Evolutionary conservation across 1,140 invertebrate species (phyloP).

Genomic region (Neotoxoptera formosana): DNA sequence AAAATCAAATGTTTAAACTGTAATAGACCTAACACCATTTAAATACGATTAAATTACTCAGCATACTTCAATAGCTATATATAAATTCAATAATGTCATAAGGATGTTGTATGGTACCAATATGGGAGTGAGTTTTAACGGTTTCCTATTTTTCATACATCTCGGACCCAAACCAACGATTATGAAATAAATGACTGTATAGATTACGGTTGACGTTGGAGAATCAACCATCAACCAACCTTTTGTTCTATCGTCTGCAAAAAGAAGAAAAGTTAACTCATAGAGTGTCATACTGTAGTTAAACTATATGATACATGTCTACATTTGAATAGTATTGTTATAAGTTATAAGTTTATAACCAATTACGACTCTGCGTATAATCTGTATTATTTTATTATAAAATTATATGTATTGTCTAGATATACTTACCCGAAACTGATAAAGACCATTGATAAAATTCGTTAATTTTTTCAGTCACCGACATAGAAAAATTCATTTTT

Average conservation of each 20-base stretch:
- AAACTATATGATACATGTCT: not conserved
- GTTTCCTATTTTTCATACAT: slow-evolving; percentile 81
- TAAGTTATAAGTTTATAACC: no score
- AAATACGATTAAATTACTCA: not conserved
- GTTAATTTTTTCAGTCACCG: not conserved
- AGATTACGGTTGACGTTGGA: slow-evolving; percentile 74
- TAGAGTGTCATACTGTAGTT: not conserved
- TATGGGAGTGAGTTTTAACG: slow-evolving; percentile 79
- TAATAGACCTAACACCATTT: not conserved
- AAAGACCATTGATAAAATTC: slow-evolving; percentile 37
- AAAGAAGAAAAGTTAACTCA: not conserved
- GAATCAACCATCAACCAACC: slow-evolving; percentile 88
- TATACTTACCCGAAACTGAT: slow-evolving; percentile 41
- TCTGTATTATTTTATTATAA: not conserved
- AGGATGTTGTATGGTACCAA: slow-evolving; percentile 86
- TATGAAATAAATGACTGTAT: slow-evolving; percentile 78
- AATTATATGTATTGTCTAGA: not conserved
- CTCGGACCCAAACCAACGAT: slow-evolving; percentile 83
- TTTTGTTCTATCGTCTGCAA: slow-evolving; percentile 79
- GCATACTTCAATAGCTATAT: slow-evolving; percentile 79
- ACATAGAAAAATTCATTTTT: slow-evolving; percentile 3
- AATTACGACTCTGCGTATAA: not conserved
- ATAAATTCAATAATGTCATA: slow-evolving; percentile 85
- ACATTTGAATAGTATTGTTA: not conserved
- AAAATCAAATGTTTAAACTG: slow-evolving; percentile 64